Base-by-base conservation (phyloP, 2,888 invertebrate genomes). In the Ryuthela nishihirai region DNA sequence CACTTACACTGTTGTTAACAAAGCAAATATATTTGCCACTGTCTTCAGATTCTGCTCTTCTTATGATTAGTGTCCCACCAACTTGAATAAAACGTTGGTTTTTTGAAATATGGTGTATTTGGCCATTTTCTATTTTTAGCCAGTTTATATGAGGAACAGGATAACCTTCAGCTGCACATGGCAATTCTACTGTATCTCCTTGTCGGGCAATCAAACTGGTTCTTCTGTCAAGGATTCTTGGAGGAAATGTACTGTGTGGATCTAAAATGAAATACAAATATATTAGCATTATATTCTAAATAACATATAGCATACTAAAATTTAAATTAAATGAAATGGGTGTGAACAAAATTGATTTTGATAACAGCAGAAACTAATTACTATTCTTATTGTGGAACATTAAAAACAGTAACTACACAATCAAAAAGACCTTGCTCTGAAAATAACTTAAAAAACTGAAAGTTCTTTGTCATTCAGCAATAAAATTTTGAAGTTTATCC, bases 121-220 rank as follows among this genome's bases (percentile, higher is more conserved):
- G 53, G 21, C 38, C 47, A 26, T 53, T 52, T 10, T 63, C 59
- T 21, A 45, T 23, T 36, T 56, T 49, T 36, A 59, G 45, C 65
- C 64, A 86, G 84, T 84, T 84, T 79, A 82, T 83, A 60, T 82
- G 72, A 67, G 86, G 87, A 67, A 85, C 81, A 38, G 87, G 87
- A 78, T 79, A 84, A 6, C 81, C 83, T 74, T 85, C 85, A 41
- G 84, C 83, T 69, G 83, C 82, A 71, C 85, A 85, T 46, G 84
- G 74, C 54, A 85, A 72, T 17, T 80, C 79, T 69, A 83, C 78
- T 70, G 79, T 78, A 44, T 76, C 73, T 23, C 73, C 75, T 35
- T 58, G 46, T 12, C 56, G 42, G 1, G 45, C 62, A 5, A 60
- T n/a, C 2, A 64, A 29, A 25, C 43, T 53, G 10, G 59, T 36